Percentiles rank a stretch among this genome's conserved stretches.
phyloP scores from a whole-genome alignment of 2,888 invertebrate genomes.

The Thalpophila matura region DNA sequence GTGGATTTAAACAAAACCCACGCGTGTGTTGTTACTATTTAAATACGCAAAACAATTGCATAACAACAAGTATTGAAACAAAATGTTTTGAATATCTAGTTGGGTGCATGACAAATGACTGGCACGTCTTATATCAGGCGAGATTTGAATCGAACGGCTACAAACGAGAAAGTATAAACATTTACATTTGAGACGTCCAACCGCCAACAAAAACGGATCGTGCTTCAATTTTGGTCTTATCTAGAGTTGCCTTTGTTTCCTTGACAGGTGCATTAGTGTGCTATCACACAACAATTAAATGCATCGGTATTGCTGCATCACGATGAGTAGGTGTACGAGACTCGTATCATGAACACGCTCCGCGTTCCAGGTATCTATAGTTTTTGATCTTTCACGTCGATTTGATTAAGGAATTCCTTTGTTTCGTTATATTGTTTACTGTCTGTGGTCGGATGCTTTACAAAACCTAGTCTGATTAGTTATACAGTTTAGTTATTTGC shows the following conservation, averaged over 20 bases:
- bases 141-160: slow-evolving; percentile 81
- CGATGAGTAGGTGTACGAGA: slow-evolving; percentile 73
- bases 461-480: slow-evolving; percentile 63
- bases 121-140: slow-evolving; percentile 78
- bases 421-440: slow-evolving; percentile 75
- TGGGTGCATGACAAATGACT: slow-evolving; percentile 85
- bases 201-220: slow-evolving; percentile 77
- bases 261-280: slow-evolving; percentile 90
- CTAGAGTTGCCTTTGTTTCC: slow-evolving; percentile 87
- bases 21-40: slow-evolving; percentile 7
- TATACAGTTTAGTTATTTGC: slow-evolving; percentile 42
- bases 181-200: slow-evolving; percentile 84
- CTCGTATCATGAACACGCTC: slow-evolving; percentile 65
- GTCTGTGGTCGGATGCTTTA: slow-evolving; percentile 60
- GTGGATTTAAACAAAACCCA: slow-evolving; percentile 19
- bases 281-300: slow-evolving; percentile 90
- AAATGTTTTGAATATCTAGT: slow-evolving; percentile 60
- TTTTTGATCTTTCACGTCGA: slow-evolving; percentile 69
- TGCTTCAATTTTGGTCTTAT: slow-evolving; percentile 88
- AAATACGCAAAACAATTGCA: slow-evolving; percentile 26
- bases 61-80: slow-evolving; percentile 49
- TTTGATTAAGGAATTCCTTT: slow-evolving; percentile 85
- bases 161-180: slow-evolving; percentile 88
- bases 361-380: slow-evolving; percentile 58
- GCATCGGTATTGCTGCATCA: slow-evolving; percentile 86